Evolutionary conservation across 2,113 vertebrate genomes (phyloP).

Genomic region (Phylloscopus whistleri): DNA sequence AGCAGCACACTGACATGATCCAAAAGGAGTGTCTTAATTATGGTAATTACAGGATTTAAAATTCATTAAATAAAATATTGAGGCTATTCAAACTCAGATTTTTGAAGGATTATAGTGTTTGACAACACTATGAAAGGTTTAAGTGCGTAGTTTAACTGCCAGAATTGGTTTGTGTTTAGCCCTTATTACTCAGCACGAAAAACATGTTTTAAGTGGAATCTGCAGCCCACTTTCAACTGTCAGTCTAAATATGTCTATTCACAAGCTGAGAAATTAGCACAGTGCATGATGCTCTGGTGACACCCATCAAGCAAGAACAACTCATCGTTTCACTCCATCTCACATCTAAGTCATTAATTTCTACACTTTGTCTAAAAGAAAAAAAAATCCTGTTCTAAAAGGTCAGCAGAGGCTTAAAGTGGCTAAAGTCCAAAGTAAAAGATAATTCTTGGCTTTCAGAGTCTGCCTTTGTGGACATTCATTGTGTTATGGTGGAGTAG

Average conservation of each 20-base stretch:
- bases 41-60: constrained; percentile 60
- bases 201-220: constrained; percentile 67
- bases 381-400: background rate
- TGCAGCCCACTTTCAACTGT: constrained; percentile 68
- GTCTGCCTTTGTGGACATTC: background rate
- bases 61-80: constrained; percentile 57
- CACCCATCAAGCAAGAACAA: constrained; percentile 45
- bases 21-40: constrained; percentile 65
- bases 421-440: background rate
- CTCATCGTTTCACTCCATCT: constrained; percentile 1
- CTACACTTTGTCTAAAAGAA: background rate
- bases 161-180: constrained; percentile 71
- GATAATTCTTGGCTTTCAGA: background rate
- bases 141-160: constrained; percentile 68
- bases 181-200: constrained; percentile 66
- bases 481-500: background rate
- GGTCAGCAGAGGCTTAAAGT: background rate
- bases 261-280: constrained; percentile 55
- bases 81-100: constrained; percentile 55
- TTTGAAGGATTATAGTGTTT: constrained; percentile 62
- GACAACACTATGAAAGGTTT: constrained; percentile 73
- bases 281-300: constrained; percentile 41
- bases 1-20: constrained; percentile 38
- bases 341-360: background rate
- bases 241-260: constrained; percentile 66